Base-by-base conservation (phyloP, 2,888 invertebrate genomes). In the Agrilus cyanescens region DNA sequence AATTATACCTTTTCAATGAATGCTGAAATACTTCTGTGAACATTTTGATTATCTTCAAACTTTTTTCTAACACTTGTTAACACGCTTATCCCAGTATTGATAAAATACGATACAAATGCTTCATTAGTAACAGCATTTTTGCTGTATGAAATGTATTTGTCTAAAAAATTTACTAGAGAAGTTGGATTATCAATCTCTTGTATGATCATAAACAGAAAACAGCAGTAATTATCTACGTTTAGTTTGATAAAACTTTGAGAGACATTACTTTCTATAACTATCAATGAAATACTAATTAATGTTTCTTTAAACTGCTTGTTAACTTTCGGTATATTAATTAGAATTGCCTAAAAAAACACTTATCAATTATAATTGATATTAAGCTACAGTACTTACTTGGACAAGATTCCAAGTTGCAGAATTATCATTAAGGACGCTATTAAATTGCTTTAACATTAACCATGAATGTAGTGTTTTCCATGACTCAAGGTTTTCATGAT, bases 231-330 rank as follows among this genome's bases (percentile, higher is more conserved):
- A 39, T 53, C 40, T 29, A 55, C 29, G 47, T 59, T 52, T 36
- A 49, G 45, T 46, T 53, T 55, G 48, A 61, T 60, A 50, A 56
- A 59, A 20, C 59, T 55, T 41, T 57, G 53, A 43, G 61, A 59
- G 39, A 51, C 46, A 37, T 46, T 47, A 42, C 54, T 58, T 38
- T 52, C 40, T 16, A 58, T 44, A 25, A 25, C 4, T 10, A 25
- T 10, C 25, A 25, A 25, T 10, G 25, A 29, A 53, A 12, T 32
- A 30, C 29, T 34, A 25, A 8, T 3, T 35, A 32, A 33, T 12
- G 18, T 18, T 18, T 14, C n/a, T 15, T 15, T 37, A 12, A 18
- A 4, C 1, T 37, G 3, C 8, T 4, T 18, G 4, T 12, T 18
- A 37, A 15, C 18, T 2, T 5, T 12, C 18, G 29, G 12, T n/a